Evolutionary conservation across 2,888 invertebrate species (phyloP), one percentile per base, ranked within the genome.

Genomic region (Epsilonema sp.): DNA sequence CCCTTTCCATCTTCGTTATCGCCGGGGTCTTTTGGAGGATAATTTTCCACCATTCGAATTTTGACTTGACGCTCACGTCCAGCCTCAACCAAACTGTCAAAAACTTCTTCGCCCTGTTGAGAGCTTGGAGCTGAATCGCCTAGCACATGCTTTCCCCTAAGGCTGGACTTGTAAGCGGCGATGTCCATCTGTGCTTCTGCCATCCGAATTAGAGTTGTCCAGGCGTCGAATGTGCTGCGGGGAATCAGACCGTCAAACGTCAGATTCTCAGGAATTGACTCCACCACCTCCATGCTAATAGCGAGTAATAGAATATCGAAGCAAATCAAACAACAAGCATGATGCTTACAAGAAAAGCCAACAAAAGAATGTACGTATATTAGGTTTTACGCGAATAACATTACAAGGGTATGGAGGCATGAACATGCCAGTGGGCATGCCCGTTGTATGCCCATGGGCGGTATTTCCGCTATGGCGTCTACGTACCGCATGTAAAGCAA

Each of bases 121-220:
- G 24, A 42, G n/a, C 21, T 42, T 13, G 37, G 44, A 36, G 47
- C 49, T 20, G 42, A 47, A 5, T 52, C 48, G 11, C 58, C 57
- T 4, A 79, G 76, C 11, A 82, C 76, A 70, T 90, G 86, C 54
- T 76, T 75, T 58, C 79, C 78, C 55, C 79, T 76, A 64, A 94
- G 73, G 16, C 84, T 79, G 83, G 90, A 92, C 71, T 94, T 92
- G 64, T 81, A 81, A 19, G 89, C 84, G 1, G 83, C 89, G 61
- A 94, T 89, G 67, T 86, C 82, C 61, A 94, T 78, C 25, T 77
- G 75, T 45, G 73, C 66, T 62, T 78, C 75, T 48, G 90, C 86
- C 56, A 75, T 72, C 47, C 73, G 73, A 59, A 92, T 77, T 55
- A 94, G 73, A 55, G 77, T 73, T 62, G 78, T 70, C 86, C 92